phyloP scores from a whole-genome alignment of 2,113 vertebrate species.

The Dicaeum eximium region DNA sequence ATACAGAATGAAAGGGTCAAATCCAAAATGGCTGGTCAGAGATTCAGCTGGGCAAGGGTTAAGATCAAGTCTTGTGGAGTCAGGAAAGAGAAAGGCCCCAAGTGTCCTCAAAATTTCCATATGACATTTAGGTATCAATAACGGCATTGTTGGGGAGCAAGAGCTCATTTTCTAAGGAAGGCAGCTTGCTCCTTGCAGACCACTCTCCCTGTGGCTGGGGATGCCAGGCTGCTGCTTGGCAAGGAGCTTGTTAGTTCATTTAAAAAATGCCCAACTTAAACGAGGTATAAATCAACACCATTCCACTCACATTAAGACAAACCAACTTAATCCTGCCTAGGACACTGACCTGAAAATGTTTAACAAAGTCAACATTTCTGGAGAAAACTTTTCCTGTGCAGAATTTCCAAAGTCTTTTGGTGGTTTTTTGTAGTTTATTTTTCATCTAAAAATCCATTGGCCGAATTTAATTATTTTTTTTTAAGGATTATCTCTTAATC shows the following conservation, averaged over 20 bases:
- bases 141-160: constrained; percentile 51
- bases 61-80: constrained; percentile 62
- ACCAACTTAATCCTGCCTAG: background rate
- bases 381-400: background rate
- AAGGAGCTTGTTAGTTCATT: background rate
- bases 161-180: constrained; percentile 54
- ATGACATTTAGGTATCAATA: constrained; percentile 76
- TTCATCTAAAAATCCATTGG: background rate
- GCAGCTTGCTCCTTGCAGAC: constrained; percentile 2
- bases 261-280: background rate
- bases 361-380: background rate
- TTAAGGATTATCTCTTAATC: constrained; percentile 62
- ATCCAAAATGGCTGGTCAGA: constrained; percentile 45
- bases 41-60: constrained; percentile 55
- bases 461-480: background rate
- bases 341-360: constrained; percentile 24
- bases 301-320: background rate
- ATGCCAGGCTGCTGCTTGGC: constrained; percentile 38
- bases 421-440: background rate
- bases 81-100: constrained; percentile 68
- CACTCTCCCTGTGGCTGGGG: background rate
- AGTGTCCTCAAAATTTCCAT: constrained; percentile 74
- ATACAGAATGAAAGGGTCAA: constrained; percentile 32
- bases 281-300: background rate
- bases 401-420: background rate